These are phyloP conservation scores for Sebastes reedi DNA, from an alignment of 2,797 vertebrate species.

Conservation along the genomic window DNA sequence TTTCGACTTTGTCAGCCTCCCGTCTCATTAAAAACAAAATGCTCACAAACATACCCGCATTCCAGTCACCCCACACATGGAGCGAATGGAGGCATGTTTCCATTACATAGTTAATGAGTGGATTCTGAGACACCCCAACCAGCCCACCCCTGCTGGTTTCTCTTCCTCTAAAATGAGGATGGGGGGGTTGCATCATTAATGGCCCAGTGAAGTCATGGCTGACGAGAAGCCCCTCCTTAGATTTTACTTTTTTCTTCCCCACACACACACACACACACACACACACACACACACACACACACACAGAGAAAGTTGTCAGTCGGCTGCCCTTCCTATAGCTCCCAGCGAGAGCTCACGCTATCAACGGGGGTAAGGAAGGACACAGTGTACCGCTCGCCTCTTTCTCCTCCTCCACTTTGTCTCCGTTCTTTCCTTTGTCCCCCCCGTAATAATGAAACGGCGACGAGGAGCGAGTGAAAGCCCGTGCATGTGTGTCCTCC, in stretches of 20 bases:
- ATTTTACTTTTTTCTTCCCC: conserved; percentile 29
- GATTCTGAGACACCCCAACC: conserved; percentile 52
- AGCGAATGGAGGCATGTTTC: conserved; percentile 79
- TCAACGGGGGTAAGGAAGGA: conserved; percentile 45
- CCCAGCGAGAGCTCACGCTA: conserved; percentile 36
- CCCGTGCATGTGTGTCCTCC: conserved; percentile 16
- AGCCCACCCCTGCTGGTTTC: conserved; percentile 75
- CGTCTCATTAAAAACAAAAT: conserved; percentile 64
- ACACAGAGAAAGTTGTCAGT: conserved; percentile 39
- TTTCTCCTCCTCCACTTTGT: conserved; percentile 37
- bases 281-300: conserved; percentile 34
- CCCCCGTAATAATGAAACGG: conserved; percentile 40
- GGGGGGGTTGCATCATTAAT: conserved; percentile 70
- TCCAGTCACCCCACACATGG: conserved; percentile 72
- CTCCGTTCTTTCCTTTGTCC: conserved; percentile 53
- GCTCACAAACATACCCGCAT: conserved; percentile 66
- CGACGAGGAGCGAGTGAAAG: conserved; percentile 49
- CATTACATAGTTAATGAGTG: conserved; percentile 84
- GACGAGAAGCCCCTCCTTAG: conserved; percentile 58
- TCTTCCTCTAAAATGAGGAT: conserved; percentile 74
- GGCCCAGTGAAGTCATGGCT: conserved; percentile 75
- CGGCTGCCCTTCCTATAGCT: conserved; percentile 50
- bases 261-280: conserved; percentile 25
- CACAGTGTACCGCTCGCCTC: conserved; percentile 24
- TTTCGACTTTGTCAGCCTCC: conserved; percentile 59